Conservation (phyloP, 1,140 invertebrate genomes). For the Pentalonia nigronervosa region DNA sequence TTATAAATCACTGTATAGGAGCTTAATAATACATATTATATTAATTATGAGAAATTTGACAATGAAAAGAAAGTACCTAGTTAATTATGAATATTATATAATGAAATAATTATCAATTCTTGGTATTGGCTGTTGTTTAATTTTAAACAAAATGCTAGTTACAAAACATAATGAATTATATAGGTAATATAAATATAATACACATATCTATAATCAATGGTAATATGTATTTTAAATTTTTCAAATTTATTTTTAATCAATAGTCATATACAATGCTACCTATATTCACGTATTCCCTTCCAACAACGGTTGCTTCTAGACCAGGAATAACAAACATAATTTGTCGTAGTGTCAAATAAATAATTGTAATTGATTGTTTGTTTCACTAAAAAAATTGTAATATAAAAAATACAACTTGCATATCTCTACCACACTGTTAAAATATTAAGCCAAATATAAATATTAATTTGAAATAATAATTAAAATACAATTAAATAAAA, state of each 20-base stretch:
- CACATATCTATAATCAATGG: too few species aligned
- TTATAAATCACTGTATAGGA: too few species aligned
- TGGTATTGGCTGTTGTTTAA: background rate
- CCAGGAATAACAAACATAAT: background rate
- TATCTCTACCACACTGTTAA: too few species aligned
- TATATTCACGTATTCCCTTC: background rate
- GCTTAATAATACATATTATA: background rate
- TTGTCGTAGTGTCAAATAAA: background rate
- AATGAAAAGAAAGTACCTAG: background rate
- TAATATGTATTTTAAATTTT: background rate
- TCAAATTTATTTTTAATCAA: background rate
- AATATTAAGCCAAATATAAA: too few species aligned
- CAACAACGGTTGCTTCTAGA: background rate
- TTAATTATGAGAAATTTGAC: background rate
- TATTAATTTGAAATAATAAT: too few species aligned
- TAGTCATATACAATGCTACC: background rate
- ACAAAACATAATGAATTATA: background rate
- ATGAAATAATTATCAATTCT: constrained; percentile 19
- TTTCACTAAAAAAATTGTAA: too few species aligned
- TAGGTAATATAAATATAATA: background rate
- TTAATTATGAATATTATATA: constrained; percentile 4
- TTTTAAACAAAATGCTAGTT: background rate
- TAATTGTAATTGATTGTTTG: too few species aligned
- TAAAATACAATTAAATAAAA: too few species aligned
- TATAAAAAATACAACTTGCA: too few species aligned